phyloP scores from a whole-genome alignment of 2,888 invertebrate genomes.

The Portevinia maculata region DNA sequence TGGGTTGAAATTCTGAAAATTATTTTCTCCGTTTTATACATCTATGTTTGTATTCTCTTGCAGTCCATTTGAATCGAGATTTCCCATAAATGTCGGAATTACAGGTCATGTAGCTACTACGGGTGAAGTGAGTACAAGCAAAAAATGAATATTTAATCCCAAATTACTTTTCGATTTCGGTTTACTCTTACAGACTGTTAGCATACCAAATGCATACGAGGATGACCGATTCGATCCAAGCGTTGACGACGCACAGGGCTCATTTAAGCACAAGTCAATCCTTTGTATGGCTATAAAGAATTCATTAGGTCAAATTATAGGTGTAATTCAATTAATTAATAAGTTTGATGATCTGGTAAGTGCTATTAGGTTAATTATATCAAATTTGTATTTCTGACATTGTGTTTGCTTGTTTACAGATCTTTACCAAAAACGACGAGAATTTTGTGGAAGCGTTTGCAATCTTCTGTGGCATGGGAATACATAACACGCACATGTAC shows the following conservation, averaged over 20 bases:
- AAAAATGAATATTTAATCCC: neutral
- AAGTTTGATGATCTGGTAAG: slow-evolving; percentile 92
- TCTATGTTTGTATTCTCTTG: slow-evolving; percentile 77
- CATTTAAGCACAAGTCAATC: slow-evolving; percentile 94
- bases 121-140: slow-evolving; percentile 89
- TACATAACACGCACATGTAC: slow-evolving; percentile 98
- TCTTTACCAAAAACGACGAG: slow-evolving; percentile 97
- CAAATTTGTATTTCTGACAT: neutral
- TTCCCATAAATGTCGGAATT: slow-evolving; percentile 97
- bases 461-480: slow-evolving; percentile 98
- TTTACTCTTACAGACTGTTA: slow-evolving; percentile 88
- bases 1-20: slow-evolving; percentile 52
- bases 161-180: neutral
- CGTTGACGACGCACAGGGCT: slow-evolving; percentile 89
- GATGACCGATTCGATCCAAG: slow-evolving; percentile 94
- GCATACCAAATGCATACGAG: slow-evolving; percentile 94
- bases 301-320: slow-evolving; percentile 94
- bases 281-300: slow-evolving; percentile 98
- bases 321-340: slow-evolving; percentile 96
- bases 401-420: slow-evolving; percentile 76
- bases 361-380: neutral
- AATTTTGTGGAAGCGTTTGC: slow-evolving; percentile 98
- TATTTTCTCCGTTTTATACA: slow-evolving; percentile 11
- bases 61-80: slow-evolving; percentile 95
- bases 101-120: slow-evolving; percentile 97